A percentile compares a stretch with the other conserved stretches of the same genome.
phyloP scores from a whole-genome alignment of 2,797 vertebrate species.

The Alfaro cultratus region DNA sequence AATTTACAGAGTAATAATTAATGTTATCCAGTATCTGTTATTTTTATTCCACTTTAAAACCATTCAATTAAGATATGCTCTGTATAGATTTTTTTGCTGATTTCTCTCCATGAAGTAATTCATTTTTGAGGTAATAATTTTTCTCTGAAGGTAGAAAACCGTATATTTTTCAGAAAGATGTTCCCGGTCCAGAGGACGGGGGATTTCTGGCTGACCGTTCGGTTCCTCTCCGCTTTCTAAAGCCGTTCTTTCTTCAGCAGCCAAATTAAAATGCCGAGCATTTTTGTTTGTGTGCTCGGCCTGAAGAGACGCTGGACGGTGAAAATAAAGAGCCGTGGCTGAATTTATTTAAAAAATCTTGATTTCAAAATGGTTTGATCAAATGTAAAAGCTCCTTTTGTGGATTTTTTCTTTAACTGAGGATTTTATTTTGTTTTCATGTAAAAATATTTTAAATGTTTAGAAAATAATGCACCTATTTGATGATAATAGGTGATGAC shows the following conservation, averaged over 20 bases:
- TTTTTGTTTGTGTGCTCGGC: conserved; percentile 42
- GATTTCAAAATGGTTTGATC: conserved; percentile 4
- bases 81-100: neutral
- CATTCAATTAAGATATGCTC: conserved; percentile 6
- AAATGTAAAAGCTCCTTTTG: neutral
- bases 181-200: neutral
- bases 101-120: conserved; percentile 10
- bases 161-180: neutral
- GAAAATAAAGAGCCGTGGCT: neutral
- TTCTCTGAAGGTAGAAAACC: neutral
- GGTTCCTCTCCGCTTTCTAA: conserved; percentile 6
- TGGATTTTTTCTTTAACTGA: neutral
- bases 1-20: neutral
- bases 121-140: neutral
- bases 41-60: neutral
- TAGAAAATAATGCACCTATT: neutral
- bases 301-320: conserved; percentile 32
- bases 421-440: neutral
- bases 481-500: neutral
- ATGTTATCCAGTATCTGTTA: conserved; percentile 3
- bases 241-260: conserved; percentile 28
- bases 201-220: conserved; percentile 21
- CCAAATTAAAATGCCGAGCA: conserved; percentile 57
- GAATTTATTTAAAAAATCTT: neutral
- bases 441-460: neutral